Percentiles rank a stretch among this genome's conserved stretches.
These are phyloP conservation scores for Anableps anableps DNA, from an alignment of 2,797 vertebrate species.

Conservation along the genomic window DNA sequence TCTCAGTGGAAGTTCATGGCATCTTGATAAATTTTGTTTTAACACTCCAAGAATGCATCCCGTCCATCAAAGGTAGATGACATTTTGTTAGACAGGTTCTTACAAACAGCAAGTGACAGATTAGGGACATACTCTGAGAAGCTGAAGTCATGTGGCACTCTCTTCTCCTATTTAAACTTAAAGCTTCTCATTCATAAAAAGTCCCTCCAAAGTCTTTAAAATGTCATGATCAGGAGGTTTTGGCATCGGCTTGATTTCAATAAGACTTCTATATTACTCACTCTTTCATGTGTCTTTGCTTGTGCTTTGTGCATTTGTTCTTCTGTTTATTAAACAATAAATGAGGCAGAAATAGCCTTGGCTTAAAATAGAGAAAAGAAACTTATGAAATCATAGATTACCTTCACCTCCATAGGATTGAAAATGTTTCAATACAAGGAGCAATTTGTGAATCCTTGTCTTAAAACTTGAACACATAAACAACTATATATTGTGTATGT, in stretches of 20 bases:
- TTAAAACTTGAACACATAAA: slow-evolving; percentile 68
- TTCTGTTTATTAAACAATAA: slow-evolving; percentile 25
- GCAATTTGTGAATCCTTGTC: slow-evolving; percentile 56
- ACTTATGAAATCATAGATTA: slow-evolving; percentile 34
- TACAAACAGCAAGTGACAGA: slow-evolving; percentile 39
- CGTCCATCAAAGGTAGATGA: slow-evolving; percentile 49
- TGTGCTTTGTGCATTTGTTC: slow-evolving; percentile 23
- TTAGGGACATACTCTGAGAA: slow-evolving; percentile 25
- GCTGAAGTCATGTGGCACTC: slow-evolving; percentile 36
- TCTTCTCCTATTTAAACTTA: slow-evolving; percentile 21
- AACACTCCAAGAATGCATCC: slow-evolving; percentile 29
- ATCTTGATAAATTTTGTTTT: slow-evolving; percentile 45
- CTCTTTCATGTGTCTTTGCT: slow-evolving; percentile 14
- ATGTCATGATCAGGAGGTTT: slow-evolving; percentile 10
- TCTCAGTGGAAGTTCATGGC: slow-evolving; percentile 9
- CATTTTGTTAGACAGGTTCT: slow-evolving; percentile 18
- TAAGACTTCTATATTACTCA: slow-evolving; percentile 4
- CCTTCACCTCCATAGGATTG: slow-evolving; percentile 58
- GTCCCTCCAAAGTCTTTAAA: slow-evolving; percentile 30
- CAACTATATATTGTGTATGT: slow-evolving; percentile 7
- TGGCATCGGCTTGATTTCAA: slow-evolving; percentile 5
- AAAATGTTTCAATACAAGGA: slow-evolving; percentile 24
- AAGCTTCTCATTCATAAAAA: slow-evolving; percentile 24
- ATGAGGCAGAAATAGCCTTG: slow-evolving; percentile 45
- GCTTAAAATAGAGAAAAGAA: slow-evolving; percentile 24